These are phyloP conservation scores for Rhinolophus ferrumequinum DNA, from an alignment of 2,113 vertebrate genomes.

Conservation along the genomic window DNA sequence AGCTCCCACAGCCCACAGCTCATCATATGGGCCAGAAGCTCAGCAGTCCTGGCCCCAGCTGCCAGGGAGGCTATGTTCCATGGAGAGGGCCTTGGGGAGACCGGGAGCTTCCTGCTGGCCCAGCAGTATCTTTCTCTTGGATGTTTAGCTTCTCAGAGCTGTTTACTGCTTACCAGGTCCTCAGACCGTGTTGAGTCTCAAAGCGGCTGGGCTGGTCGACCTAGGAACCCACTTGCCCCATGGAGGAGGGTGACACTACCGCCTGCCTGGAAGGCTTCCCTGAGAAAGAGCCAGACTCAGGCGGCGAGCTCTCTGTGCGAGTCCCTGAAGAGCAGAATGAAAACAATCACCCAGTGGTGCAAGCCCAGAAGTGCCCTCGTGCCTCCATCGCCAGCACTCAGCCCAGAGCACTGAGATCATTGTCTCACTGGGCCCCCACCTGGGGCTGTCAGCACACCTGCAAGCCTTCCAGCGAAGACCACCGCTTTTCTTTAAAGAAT, in stretches of 20 bases:
- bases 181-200: background rate
- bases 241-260: accelerated
- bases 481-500: background rate
- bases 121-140: accelerated
- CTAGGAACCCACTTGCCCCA: accelerated
- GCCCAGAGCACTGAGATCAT: accelerated
- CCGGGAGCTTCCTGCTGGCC: background rate
- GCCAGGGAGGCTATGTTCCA: accelerated
- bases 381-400: background rate
- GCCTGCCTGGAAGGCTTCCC: background rate
- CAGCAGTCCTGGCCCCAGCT: accelerated
- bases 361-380: background rate
- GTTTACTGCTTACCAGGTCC: too few species aligned
- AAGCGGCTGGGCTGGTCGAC: background rate
- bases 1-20: background rate
- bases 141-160: background rate
- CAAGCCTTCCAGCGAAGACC: background rate
- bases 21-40: accelerated
- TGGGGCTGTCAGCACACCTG: background rate
- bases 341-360: accelerated
- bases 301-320: background rate
- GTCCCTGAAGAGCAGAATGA: accelerated
- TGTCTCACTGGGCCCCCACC: accelerated
- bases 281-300: background rate
- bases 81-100: background rate